A percentile compares a stretch with the other conserved stretches of the same genome.
Evolutionary conservation across 2,888 invertebrate genomes (phyloP).

Genomic region (Clitarchus hookeri): DNA sequence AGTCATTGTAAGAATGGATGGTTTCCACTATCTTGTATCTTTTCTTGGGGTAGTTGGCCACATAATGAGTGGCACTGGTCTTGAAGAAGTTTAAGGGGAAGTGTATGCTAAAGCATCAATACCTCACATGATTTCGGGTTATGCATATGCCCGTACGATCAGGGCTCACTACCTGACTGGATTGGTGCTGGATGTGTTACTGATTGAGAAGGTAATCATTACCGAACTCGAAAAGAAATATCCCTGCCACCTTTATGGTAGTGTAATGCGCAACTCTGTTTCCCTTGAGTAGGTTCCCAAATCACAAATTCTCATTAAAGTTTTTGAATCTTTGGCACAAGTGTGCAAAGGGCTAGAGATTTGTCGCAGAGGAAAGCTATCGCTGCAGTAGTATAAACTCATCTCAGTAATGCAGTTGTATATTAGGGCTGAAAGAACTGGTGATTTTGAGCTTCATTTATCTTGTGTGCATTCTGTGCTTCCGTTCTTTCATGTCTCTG

Average conservation of each 20-base stretch:
- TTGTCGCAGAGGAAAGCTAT: not conserved
- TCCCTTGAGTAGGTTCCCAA: not conserved
- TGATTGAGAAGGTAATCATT: not conserved
- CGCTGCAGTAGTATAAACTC: not conserved
- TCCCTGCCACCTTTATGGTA: not conserved
- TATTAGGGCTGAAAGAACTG: slow-evolving; percentile 5
- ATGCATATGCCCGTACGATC: slow-evolving; percentile 27
- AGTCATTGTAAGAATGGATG: slow-evolving; percentile 26
- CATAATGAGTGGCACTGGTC: slow-evolving; percentile 29
- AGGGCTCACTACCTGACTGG: slow-evolving; percentile 23
- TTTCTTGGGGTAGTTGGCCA: slow-evolving; percentile 32
- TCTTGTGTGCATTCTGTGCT: not conserved
- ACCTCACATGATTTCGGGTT: slow-evolving; percentile 27
- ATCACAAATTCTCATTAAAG: not conserved
- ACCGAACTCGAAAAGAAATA: not conserved
- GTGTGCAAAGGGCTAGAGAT: not conserved
- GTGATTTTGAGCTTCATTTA: not conserved
- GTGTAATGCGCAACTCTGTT: not conserved
- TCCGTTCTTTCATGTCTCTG: not conserved
- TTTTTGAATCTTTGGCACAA: not conserved
- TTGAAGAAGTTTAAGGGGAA: slow-evolving; percentile 27
- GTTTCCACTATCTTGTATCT: slow-evolving; percentile 31
- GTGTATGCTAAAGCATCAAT: slow-evolving; percentile 30
- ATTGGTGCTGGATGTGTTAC: not conserved
- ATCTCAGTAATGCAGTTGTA: not conserved